Percentiles rank a stretch among this genome's conserved stretches.
Conservation (phyloP, 2,113 vertebrate genomes). For the Grallaria varia region DNA sequence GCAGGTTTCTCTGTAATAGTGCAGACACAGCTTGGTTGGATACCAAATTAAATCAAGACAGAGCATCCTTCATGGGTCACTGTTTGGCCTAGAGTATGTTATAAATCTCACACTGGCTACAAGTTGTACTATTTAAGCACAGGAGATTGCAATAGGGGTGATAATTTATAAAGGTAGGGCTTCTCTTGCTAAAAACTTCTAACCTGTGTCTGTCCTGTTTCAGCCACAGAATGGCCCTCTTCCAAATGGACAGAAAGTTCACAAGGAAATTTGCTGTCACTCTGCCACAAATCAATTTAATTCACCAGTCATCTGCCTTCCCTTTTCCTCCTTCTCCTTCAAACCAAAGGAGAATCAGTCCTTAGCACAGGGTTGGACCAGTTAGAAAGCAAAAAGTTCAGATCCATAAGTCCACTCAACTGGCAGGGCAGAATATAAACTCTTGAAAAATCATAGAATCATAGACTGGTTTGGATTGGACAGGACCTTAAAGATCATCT, state of each 20-base stretch:
- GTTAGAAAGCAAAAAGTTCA: neutral
- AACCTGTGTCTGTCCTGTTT: conserved; percentile 31
- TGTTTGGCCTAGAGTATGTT: conserved; percentile 38
- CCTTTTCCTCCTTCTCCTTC: neutral
- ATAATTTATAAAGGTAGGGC: conserved; percentile 41
- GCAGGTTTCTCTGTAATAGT: neutral
- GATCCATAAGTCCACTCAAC: neutral
- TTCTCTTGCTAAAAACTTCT: conserved; percentile 34
- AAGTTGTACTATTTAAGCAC: conserved; percentile 48
- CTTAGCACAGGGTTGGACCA: neutral
- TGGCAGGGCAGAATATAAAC: neutral
- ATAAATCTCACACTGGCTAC: conserved; percentile 55
- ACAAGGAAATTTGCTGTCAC: conserved; percentile 7
- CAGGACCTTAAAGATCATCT: neutral
- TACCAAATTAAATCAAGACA: conserved; percentile 50
- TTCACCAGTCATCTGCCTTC: neutral
- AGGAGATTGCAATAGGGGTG: conserved; percentile 47
- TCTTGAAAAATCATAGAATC: neutral
- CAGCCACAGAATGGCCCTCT: neutral
- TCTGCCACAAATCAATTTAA: conserved; percentile 35
- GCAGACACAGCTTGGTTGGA: conserved; percentile 6
- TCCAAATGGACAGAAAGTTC: neutral
- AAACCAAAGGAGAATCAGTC: neutral
- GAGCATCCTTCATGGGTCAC: conserved; percentile 58
- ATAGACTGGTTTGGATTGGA: neutral